phyloP scores from a whole-genome alignment of 1,140 invertebrate species.

The Caenorhabditis inopinata region DNA sequence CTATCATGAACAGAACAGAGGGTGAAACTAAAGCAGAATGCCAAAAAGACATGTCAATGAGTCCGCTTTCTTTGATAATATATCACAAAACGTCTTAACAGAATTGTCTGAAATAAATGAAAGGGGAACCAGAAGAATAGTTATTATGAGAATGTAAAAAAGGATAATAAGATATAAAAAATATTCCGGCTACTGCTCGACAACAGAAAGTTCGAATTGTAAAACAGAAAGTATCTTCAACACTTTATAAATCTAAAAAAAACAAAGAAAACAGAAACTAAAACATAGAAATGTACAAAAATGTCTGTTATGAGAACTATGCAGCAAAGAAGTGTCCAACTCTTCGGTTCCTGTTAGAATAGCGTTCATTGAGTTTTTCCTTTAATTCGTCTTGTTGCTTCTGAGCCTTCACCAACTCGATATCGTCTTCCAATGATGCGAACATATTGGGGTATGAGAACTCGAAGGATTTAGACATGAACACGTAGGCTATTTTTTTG shows the following conservation, averaged over 20 bases:
- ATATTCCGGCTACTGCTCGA: background rate
- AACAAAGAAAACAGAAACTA: slow-evolving; percentile 13
- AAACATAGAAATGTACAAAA: background rate
- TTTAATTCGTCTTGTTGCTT: slow-evolving; percentile 32
- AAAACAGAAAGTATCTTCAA: background rate
- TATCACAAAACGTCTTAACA: too few species aligned
- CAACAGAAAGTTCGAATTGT: background rate
- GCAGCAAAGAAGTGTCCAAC: slow-evolving; percentile 26
- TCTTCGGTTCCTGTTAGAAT: slow-evolving; percentile 12
- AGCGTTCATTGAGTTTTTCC: slow-evolving; percentile 11
- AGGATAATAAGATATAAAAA: background rate
- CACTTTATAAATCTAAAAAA: background rate
- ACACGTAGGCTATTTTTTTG: slow-evolving; percentile 62
- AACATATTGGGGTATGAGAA: slow-evolving; percentile 36
- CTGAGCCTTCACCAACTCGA: background rate
- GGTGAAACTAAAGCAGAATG: too few species aligned
- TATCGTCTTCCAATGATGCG: background rate
- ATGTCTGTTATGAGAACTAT: background rate
- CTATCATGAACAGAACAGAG: too few species aligned
- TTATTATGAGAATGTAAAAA: too few species aligned
- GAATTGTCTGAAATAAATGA: too few species aligned
- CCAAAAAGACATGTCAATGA: too few species aligned
- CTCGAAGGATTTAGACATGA: slow-evolving; percentile 47
- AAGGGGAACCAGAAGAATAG: too few species aligned
- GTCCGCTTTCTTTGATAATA: too few species aligned